Evolutionary conservation across 2,797 vertebrate genomes (phyloP).

Genomic region (Tamandua tetradactyla): DNA sequence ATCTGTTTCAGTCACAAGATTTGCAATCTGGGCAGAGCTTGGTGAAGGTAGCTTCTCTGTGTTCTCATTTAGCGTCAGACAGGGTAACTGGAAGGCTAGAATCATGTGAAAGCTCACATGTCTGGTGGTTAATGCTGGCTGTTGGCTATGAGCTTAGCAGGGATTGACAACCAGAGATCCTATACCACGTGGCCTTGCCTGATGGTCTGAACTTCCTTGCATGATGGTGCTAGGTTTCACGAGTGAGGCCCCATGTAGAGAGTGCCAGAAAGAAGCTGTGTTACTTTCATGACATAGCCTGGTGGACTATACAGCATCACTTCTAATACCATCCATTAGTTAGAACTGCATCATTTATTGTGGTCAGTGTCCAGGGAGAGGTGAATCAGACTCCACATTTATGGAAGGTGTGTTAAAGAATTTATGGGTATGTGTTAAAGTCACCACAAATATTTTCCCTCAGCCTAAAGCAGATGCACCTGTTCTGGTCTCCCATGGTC

Average conservation of each 20-base stretch:
- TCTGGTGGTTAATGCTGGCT: neutral
- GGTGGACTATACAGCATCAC: neutral
- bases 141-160: neutral
- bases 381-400: neutral
- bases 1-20: neutral
- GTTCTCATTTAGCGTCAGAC: neutral
- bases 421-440: neutral
- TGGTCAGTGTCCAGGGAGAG: neutral
- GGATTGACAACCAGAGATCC: fast-evolving
- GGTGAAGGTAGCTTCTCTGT: neutral
- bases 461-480: neutral
- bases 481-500: fast-evolving
- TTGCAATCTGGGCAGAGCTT: neutral
- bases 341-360: neutral
- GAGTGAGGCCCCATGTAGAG: neutral
- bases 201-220: neutral
- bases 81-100: neutral
- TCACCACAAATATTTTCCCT: neutral
- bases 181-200: fast-evolving
- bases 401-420: neutral
- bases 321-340: neutral
- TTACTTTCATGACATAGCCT: fast-evolving
- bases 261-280: neutral
- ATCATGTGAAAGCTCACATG: neutral
- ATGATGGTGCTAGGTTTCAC: fast-evolving